These are phyloP conservation scores for Willowsia nigromaculata DNA, from an alignment of 2,888 invertebrate genomes.

Conservation along the genomic window DNA sequence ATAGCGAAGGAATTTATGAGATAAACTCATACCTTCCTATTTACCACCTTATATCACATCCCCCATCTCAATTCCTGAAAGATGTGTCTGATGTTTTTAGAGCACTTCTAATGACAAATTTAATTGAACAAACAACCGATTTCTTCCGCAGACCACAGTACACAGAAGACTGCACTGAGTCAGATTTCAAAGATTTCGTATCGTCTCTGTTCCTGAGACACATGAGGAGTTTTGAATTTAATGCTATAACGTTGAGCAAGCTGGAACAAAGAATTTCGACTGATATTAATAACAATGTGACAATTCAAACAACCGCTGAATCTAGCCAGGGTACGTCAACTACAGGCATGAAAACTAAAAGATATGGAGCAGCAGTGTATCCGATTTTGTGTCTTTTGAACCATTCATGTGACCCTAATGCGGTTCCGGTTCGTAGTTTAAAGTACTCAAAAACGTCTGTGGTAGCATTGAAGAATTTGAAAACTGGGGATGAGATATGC, in stretches of 20 bases:
- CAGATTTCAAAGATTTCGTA: constrained; percentile 71
- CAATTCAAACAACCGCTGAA: not conserved
- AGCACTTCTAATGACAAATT: constrained; percentile 70
- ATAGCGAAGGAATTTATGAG: constrained; percentile 68
- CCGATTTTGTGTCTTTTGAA: constrained; percentile 74
- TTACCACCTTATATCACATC: constrained; percentile 67
- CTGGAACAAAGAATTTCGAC: constrained; percentile 29
- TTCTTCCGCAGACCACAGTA: constrained; percentile 64
- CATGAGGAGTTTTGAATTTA: constrained; percentile 76
- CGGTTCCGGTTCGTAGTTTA: constrained; percentile 71
- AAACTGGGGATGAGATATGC: constrained; percentile 74
- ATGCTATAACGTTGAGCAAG: constrained; percentile 76
- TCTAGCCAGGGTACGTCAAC: not conserved
- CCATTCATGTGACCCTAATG: constrained; percentile 77
- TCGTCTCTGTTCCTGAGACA: constrained; percentile 73
- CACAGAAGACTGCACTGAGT: constrained; percentile 19
- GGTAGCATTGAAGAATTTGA: constrained; percentile 72
- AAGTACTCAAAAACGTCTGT: constrained; percentile 69
- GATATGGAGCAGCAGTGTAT: constrained; percentile 76
- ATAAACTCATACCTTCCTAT: constrained; percentile 68
- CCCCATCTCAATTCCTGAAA: constrained; percentile 41
- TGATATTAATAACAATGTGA: constrained; percentile 33
- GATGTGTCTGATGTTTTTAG: constrained; percentile 66
- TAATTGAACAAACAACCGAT: constrained; percentile 70
- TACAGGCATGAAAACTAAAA: constrained; percentile 32